Base-by-base conservation (phyloP, 1,140 invertebrate genomes). In the Dendrolimus kikuchii region DNA sequence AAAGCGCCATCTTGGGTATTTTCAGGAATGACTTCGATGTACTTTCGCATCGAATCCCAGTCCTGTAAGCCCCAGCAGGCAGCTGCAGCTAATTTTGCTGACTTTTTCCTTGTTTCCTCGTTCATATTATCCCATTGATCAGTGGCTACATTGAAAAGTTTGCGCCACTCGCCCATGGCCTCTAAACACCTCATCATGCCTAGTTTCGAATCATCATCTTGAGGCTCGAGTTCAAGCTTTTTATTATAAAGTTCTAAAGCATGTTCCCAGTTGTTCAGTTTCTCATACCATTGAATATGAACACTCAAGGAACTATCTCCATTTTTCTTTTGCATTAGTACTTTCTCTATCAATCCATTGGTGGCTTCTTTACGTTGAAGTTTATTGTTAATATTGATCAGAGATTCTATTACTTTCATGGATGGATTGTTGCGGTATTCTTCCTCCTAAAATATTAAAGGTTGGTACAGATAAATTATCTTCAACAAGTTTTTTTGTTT, bases 341-440 rank as follows among this genome's bases (percentile, higher is more conserved):
- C 96, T 76, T 96, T 97, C 61, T 97, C 93, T 38, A 99, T 79
- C 2, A 99, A 80, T 41, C 95, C 98, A 62, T 95, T 94, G 1
- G 98, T 98, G 0, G 98, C 98, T 88, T 99, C 98, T 63, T 96
- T 95, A 73, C 99, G 97, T 76, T 99, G 98, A 6, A 99, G 87
- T 87, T 99, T 99, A 77, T 99, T 99, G 71, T 99, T 99, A 55
- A 99, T 99, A 6, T 96, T 95, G 68, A 99, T 99, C 0, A 99
- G 88, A 1, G 96, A 92, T 77, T 99, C 97, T 0, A 99, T 92
- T 0, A 98, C 95, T 57, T 95, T 92, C 7, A 94, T 92, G 23
- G 90, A 92, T 9, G 81, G 70, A 71, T 87, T 87, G 48, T 77
- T 72, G 64, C 90, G 92, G 71, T 99, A 99, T 74, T 99, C 96